Conservation (phyloP, 2,113 vertebrate species). For the Bombycilla garrulus region DNA sequence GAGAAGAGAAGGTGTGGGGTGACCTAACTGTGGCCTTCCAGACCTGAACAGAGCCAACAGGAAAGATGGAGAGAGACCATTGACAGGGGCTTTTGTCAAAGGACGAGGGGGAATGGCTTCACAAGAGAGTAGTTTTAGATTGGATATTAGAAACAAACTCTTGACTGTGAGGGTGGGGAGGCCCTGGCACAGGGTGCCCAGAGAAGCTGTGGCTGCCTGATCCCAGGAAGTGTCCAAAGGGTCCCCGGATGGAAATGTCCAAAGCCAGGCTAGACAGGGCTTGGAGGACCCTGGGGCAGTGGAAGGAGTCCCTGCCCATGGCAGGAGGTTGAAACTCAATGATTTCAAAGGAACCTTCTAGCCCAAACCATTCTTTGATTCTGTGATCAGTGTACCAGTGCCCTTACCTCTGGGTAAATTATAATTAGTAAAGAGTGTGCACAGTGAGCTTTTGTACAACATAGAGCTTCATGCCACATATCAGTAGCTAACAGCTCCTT, state of each 20-base stretch:
- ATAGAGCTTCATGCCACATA: neutral
- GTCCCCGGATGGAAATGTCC: too few species aligned
- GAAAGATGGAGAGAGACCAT: neutral
- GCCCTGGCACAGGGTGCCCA: rapidly evolving
- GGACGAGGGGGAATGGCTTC: neutral
- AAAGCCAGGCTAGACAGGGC: rapidly evolving
- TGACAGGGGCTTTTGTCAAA: neutral
- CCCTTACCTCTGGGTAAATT: neutral
- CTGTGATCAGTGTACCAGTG: neutral
- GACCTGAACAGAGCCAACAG: rapidly evolving
- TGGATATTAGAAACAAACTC: neutral
- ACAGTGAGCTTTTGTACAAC: neutral
- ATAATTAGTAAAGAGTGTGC: neutral
- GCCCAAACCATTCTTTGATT: neutral
- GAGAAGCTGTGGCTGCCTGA: neutral
- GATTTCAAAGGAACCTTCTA: neutral
- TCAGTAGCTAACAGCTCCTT: neutral
- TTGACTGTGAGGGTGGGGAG: neutral
- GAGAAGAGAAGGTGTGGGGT: neutral
- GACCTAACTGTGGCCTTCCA: neutral
- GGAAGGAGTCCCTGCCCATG: neutral
- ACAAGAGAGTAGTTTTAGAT: neutral
- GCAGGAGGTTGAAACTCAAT: rapidly evolving
- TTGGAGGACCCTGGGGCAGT: rapidly evolving
- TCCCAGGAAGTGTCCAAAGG: neutral